phyloP scores from a whole-genome alignment of 2,797 vertebrate species.

The Oryzias dopingdopingensis region DNA sequence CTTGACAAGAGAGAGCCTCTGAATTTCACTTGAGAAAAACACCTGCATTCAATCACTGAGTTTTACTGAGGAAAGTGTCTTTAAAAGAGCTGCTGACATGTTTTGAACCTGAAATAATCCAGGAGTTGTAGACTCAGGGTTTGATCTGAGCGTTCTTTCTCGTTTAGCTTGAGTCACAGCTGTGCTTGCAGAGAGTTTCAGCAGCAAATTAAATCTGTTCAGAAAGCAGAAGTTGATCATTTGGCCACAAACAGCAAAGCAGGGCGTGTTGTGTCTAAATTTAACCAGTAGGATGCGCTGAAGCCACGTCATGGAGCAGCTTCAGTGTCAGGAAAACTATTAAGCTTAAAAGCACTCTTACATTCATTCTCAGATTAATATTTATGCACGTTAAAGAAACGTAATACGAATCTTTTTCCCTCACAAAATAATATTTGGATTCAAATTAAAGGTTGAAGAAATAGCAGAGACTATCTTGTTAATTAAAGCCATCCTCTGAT shows the following conservation, averaged over 20 bases:
- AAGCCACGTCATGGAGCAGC: constrained; percentile 48
- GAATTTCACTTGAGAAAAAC: constrained; percentile 31
- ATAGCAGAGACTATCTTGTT: constrained; percentile 71
- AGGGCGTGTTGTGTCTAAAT: constrained; percentile 54
- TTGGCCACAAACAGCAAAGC: neutral
- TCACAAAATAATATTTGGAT: constrained; percentile 70
- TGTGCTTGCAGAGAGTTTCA: constrained; percentile 28
- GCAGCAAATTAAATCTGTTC: constrained; percentile 24
- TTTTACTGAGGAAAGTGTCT: constrained; percentile 20
- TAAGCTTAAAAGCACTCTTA: constrained; percentile 48
- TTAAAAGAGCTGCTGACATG: constrained; percentile 9
- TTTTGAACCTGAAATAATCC: constrained; percentile 32
- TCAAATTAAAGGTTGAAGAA: constrained; percentile 73
- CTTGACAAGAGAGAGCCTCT: constrained; percentile 35
- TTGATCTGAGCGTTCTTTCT: constrained; percentile 14
- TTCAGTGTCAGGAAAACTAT: constrained; percentile 40
- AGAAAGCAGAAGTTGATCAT: constrained; percentile 31
- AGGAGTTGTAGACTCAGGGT: constrained; percentile 20
- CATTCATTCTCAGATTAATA: constrained; percentile 54
- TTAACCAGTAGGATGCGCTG: constrained; percentile 74
- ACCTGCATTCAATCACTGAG: constrained; percentile 4
- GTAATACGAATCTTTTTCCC: constrained; percentile 75
- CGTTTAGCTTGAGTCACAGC: constrained; percentile 26
- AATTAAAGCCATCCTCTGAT: constrained; percentile 75
- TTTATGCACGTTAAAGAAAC: constrained; percentile 39